Evolutionary conservation across 2,888 invertebrate species (phyloP).

Genomic region (Hecatera dysodea): DNA sequence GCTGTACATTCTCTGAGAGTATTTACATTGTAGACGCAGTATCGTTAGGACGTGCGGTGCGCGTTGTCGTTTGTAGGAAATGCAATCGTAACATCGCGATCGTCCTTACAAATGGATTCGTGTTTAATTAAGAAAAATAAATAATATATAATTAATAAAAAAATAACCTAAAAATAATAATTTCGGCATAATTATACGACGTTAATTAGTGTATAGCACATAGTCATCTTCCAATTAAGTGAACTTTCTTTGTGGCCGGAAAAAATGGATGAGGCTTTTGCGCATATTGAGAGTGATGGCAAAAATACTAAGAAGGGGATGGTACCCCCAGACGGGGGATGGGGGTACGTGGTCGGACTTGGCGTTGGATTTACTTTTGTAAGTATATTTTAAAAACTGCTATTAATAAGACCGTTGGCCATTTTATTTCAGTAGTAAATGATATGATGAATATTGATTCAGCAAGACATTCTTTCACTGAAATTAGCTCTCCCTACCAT

Average conservation of each 20-base stretch:
- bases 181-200: background rate
- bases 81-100: slow-evolving; percentile 46
- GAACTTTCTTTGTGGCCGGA: slow-evolving; percentile 30
- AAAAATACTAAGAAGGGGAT: slow-evolving; percentile 71
- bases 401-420: background rate
- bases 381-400: slow-evolving; percentile 81
- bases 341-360: slow-evolving; percentile 94
- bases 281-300: slow-evolving; percentile 78
- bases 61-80: slow-evolving; percentile 46
- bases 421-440: background rate
- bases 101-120: slow-evolving; percentile 18
- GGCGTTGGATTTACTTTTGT: slow-evolving; percentile 94
- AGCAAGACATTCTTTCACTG: slow-evolving; percentile 22
- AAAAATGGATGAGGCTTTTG: slow-evolving; percentile 87
- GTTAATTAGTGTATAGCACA: background rate
- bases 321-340: slow-evolving; percentile 94
- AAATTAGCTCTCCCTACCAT: slow-evolving; percentile 17
- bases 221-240: slow-evolving; percentile 3
- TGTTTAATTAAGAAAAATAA: slow-evolving; percentile 12
- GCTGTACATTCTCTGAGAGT: slow-evolving; percentile 52
- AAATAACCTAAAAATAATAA: background rate
- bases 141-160: slow-evolving; percentile 1
- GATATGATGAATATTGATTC: background rate
- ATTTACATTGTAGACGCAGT: slow-evolving; percentile 69
- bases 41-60: slow-evolving; percentile 71